Percentiles rank a stretch among this genome's conserved stretches.
These are phyloP conservation scores for Acropora yongei DNA, from an alignment of 64 coral and sea anemone genomes.

Conservation along the genomic window DNA sequence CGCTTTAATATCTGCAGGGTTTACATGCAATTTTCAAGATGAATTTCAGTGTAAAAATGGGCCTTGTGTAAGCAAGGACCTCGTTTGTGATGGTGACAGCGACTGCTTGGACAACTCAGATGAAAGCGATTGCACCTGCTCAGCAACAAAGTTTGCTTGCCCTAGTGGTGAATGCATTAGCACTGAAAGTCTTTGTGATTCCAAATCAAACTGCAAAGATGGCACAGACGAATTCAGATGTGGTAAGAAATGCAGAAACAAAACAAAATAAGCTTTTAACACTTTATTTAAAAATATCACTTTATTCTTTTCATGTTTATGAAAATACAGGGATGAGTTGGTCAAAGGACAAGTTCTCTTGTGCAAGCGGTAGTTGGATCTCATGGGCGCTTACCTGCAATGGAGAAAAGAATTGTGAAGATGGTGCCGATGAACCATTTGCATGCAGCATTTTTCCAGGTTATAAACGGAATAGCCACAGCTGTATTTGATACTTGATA, in stretches of 20 bases:
- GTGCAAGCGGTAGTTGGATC: constrained; percentile 41
- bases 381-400: constrained; percentile 44
- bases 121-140: constrained; percentile 63
- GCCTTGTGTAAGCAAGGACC: too few relatives aligned
- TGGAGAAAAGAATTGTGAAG: constrained; percentile 49
- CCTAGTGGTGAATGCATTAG: constrained; percentile 51
- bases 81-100: too few relatives aligned
- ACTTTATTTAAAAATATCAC: too few relatives aligned
- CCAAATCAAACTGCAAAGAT: constrained; percentile 7
- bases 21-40: background rate
- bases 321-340: constrained; percentile 27
- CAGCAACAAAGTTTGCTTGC: constrained; percentile 27
- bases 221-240: constrained; percentile 51
- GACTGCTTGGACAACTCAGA: too few relatives aligned
- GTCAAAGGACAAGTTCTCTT: constrained; percentile 40
- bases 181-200: constrained; percentile 18
- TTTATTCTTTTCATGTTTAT: too few relatives aligned
- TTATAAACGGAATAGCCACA: too few relatives aligned
- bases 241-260: constrained; percentile 39
- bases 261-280: too few relatives aligned
- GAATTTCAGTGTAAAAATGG: too few relatives aligned
- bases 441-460: constrained; percentile 18
- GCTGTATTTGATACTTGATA: too few relatives aligned
- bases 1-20: background rate
- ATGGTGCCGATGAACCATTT: constrained; percentile 46